Percentiles rank a stretch among this genome's conserved stretches.
Conservation (phyloP, 2,113 vertebrate genomes). For the Arothron firmamentum region DNA sequence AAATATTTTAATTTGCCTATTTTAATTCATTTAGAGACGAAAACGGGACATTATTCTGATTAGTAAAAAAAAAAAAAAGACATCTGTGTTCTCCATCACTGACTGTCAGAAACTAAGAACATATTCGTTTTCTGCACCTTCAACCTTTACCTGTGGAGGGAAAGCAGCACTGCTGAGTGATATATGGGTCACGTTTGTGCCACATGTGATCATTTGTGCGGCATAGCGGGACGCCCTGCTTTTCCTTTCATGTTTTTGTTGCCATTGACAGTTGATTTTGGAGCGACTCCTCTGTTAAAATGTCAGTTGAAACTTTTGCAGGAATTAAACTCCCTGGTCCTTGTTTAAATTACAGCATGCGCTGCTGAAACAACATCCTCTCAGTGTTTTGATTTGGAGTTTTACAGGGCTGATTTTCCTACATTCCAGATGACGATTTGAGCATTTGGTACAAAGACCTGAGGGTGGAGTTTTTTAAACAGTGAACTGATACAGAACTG, state of each 20-base stretch:
- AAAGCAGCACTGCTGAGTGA: constrained; percentile 9
- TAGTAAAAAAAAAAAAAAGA: no score
- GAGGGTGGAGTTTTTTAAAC: constrained; percentile 4
- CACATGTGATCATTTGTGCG: neutral
- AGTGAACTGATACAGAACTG: constrained; percentile 20
- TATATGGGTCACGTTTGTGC: neutral
- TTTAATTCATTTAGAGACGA: no score
- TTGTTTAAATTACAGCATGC: constrained; percentile 8
- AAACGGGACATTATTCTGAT: no score
- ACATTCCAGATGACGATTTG: constrained; percentile 22
- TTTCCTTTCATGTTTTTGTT: constrained; percentile 5
- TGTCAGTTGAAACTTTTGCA: constrained; percentile 1
- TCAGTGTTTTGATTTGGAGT: constrained; percentile 22
- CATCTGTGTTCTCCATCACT: neutral
- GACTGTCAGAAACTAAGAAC: neutral
- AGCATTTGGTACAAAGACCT: constrained; percentile 12
- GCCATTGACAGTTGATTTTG: constrained; percentile 16
- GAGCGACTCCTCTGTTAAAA: constrained; percentile 14
- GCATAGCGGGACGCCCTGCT: neutral
- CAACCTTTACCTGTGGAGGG: neutral
- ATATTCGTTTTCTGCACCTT: neutral
- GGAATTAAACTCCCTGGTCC: constrained; percentile 20
- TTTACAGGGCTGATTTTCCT: constrained; percentile 4
- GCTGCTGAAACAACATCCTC: constrained; percentile 18
- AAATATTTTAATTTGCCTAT: no score